Evolutionary conservation across 2,113 vertebrate species (phyloP).

Genomic region (Xenus cinereus): DNA sequence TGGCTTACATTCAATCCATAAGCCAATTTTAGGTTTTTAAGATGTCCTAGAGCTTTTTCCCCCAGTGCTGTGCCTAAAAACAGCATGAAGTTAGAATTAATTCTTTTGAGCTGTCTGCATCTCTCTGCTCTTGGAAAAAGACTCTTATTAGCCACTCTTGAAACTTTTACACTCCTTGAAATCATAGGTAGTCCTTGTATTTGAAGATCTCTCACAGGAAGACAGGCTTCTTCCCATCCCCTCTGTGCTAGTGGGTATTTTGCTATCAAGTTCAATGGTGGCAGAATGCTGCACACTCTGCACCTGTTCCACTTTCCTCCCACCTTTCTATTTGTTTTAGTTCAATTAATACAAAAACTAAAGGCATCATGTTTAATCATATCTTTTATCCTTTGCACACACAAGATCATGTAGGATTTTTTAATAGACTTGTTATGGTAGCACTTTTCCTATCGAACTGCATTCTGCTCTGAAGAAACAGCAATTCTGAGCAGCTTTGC

Average conservation of each 20-base stretch:
- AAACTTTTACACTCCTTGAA: background rate
- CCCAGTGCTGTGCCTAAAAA: background rate
- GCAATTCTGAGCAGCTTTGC: background rate
- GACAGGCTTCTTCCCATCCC: background rate
- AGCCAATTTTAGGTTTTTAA: background rate
- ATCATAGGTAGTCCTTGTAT: background rate
- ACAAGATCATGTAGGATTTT: background rate
- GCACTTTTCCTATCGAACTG: background rate
- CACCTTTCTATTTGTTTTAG: background rate
- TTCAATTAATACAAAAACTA: background rate
- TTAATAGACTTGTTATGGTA: background rate
- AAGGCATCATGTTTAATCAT: background rate
- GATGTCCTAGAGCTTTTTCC: background rate
- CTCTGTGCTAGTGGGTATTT: background rate
- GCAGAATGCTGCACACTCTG: background rate
- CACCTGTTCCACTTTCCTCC: background rate
- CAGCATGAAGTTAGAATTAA: background rate
- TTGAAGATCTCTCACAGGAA: background rate
- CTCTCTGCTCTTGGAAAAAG: background rate
- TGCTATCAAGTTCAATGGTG: background rate
- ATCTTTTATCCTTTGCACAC: background rate
- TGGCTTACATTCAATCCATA: background rate
- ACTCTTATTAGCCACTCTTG: background rate
- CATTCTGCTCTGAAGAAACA: background rate
- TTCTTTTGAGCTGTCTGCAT: background rate